Conservation (phyloP, 2,113 vertebrate genomes). For the Lophius piscatorius region DNA sequence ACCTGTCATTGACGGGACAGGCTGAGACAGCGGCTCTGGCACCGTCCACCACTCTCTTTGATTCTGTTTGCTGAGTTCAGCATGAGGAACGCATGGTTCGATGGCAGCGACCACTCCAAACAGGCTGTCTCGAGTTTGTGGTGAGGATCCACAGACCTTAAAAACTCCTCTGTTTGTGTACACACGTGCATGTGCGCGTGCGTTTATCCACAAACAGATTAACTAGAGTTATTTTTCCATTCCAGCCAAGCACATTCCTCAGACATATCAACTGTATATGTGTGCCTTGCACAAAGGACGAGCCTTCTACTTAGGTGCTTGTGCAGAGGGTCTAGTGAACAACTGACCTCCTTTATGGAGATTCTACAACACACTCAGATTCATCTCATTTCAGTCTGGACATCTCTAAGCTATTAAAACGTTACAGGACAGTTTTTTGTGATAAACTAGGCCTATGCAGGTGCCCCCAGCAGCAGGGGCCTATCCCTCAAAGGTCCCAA, state of each 20-base stretch:
- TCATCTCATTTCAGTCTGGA: background rate
- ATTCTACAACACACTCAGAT: background rate
- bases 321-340: conserved; percentile 27
- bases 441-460: too few relatives aligned
- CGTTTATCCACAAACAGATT: conserved; percentile 52
- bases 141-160: conserved; percentile 25
- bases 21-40: conserved; percentile 24
- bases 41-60: conserved; percentile 21
- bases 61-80: conserved; percentile 33
- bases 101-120: conserved; percentile 26
- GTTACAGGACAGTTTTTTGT: too few relatives aligned
- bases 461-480: too few relatives aligned
- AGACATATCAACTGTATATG: conserved; percentile 30
- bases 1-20: conserved; percentile 48
- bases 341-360: conserved; percentile 4
- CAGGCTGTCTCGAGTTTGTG: conserved; percentile 1
- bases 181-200: background rate
- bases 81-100: conserved; percentile 18
- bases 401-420: too few relatives aligned
- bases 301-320: conserved; percentile 13
- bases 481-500: too few relatives aligned
- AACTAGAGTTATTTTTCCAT: conserved; percentile 47
- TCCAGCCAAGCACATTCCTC: conserved; percentile 42
- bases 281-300: conserved; percentile 17
- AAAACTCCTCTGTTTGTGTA: conserved; percentile 48